Evolutionary conservation across 2,888 invertebrate species (phyloP), one percentile per base, ranked within the genome.

Genomic region (Cremastinae sp.): DNA sequence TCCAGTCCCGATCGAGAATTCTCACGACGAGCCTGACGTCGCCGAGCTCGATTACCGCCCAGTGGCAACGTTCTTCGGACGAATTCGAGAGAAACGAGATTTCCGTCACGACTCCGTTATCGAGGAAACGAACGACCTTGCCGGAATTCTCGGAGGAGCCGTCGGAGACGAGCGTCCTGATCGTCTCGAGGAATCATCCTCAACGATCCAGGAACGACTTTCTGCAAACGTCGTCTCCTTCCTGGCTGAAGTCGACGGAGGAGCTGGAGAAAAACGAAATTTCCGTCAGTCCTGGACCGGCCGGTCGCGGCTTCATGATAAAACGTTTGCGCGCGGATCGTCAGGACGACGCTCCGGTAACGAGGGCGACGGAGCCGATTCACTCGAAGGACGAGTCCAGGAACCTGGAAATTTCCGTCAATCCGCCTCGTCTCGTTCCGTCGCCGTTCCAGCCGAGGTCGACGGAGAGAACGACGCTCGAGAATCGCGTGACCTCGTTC

Each of bases 11-110:
- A 28, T 28, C 28, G 5, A 28, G 2, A 5, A 28, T 28, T 28
- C 2, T 2, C 2, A 28, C 28, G 28, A 28, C 28, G 28, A n/a
- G n/a, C n/a, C n/a, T 49, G 9, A 45, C 51, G 1, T 69, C 53
- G 45, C 45, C 75, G 0, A 51, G 55, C 1, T 56, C 76, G 1
- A 14, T 51, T 53, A 37, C 66, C 5, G 22, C 10, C 22, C 58
- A 70, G 5, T 71, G 59, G 70, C 66, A 61, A 39, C 66, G 65
- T 2, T 55, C 37, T 41, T 74, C 62, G 59, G 78, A 80, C 4
- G 79, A 80, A 45, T 62, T 75, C 14, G 80, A 80, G 20, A 75
- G 49, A 35, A 80, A 80, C 55, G 79, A 80, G 47, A 78, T 79
- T 39, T 53, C 65, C n/a, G 16, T 62, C 0, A 66, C 73, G 0